A percentile compares a stretch with the other conserved stretches of the same genome.
Evolutionary conservation across 1,140 invertebrate species (phyloP).

Genomic region (Brachionus rubens): DNA sequence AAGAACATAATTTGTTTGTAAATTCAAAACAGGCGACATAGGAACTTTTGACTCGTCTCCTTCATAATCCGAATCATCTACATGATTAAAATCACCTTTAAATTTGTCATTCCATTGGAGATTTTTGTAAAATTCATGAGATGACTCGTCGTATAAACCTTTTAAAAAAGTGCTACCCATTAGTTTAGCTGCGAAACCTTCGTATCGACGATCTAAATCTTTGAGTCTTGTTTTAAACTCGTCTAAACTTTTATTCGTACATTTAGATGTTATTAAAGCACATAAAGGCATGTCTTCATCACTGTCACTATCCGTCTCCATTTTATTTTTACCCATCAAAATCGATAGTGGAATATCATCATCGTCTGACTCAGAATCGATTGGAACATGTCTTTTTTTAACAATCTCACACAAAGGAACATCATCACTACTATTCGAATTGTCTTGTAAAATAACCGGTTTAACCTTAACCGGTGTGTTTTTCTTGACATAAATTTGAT

Average conservation of each 20-base stretch:
- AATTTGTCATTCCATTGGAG: not conserved
- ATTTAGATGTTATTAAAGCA: not conserved
- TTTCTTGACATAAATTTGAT: not conserved
- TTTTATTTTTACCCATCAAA: not conserved
- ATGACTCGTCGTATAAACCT: not conserved
- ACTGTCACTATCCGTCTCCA: not conserved
- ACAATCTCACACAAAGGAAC: not conserved
- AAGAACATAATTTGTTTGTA: not conserved
- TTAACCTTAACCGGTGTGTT: not conserved
- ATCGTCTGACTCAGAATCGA: not conserved
- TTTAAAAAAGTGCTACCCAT: constrained; percentile 13
- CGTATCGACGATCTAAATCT: not conserved
- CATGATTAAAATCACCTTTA: not conserved
- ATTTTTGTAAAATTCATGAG: not conserved
- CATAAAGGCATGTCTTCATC: not conserved
- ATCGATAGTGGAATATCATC: not conserved
- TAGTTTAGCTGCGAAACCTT: not conserved
- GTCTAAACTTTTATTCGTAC: not conserved
- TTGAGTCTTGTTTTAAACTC: not conserved
- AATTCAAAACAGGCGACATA: not conserved
- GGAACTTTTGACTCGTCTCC: not conserved
- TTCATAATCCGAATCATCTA: constrained; percentile 11
- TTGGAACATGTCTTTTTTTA: not conserved
- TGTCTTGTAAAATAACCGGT: not conserved
- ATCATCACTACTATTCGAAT: not conserved